Base-by-base conservation (phyloP, 2,888 invertebrate species). In the Steinernema hermaphroditum region DNA sequence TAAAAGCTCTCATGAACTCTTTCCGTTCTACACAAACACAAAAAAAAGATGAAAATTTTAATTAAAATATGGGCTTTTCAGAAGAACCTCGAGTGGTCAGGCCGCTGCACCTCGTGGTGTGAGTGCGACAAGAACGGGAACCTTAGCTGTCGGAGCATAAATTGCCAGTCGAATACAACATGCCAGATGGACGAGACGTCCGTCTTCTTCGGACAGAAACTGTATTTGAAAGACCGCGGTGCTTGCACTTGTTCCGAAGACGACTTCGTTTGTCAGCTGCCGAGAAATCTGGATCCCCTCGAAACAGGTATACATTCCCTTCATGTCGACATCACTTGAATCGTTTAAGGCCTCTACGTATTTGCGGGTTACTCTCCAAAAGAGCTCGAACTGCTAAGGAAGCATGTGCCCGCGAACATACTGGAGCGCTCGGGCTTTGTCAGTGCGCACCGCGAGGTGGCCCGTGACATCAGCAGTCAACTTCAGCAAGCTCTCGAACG, bases 41-140 rank as follows among this genome's bases (percentile, higher is more conserved):
- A 37, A 37, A 8, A 37, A 37, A 8, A 37, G 12, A 8, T 12
- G 37, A 37, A 37, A 37, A 37, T 12, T n/a, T n/a, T n/a, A n/a
- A n/a, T n/a, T n/a, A n/a, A n/a, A n/a, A n/a, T n/a, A n/a, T n/a
- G n/a, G n/a, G n/a, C n/a, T n/a, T 75, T 78, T 24, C 75, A 79
- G 79, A 73, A 75, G 32, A 77, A 78, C 70, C 74, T 76, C 14
- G 85, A 85, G 46, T 82, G 82, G 82, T 79, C 82, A 0, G 81
- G 81, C 6, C 76, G 82, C 19, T 85, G 85, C 68, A 82, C 84
- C 9, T 78, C 80, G 6, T 85, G 84, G 84, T 85, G 85, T 73
- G 80, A 82, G 68, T 85, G 85, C 72, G 69, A 73, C 44, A 71
- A 74, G 0, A 77, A 81, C 32, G 80, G 84, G 27, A 74, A 78